Evolutionary conservation across 2,113 vertebrate genomes (phyloP).

Genomic region (Megalops atlanticus): DNA sequence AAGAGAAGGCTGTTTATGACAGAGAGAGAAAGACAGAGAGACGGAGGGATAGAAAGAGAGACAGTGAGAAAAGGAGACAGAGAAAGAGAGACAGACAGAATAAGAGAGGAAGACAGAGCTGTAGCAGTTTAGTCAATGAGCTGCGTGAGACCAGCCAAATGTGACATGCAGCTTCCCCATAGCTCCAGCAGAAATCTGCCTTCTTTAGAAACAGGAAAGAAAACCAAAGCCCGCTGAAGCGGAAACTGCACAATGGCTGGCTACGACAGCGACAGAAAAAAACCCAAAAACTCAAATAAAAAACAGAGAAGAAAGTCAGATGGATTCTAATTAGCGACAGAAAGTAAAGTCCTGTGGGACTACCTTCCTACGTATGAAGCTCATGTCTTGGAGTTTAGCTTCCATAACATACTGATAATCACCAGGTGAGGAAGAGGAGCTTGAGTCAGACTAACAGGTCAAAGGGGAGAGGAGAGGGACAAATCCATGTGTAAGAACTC

Average conservation of each 20-base stretch:
- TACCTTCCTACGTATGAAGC: constrained; percentile 98
- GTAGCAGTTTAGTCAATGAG: constrained; percentile 82
- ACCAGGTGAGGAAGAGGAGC: constrained; percentile 93
- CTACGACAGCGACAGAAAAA: constrained; percentile 80
- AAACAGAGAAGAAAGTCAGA: constrained; percentile 63
- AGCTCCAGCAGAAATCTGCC: constrained; percentile 83
- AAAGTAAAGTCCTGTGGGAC: constrained; percentile 87
- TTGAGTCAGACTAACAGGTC: constrained; percentile 90
- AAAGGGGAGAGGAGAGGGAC: constrained; percentile 89
- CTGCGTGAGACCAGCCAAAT: constrained; percentile 83
- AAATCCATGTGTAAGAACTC: constrained; percentile 85
- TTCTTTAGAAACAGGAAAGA: constrained; percentile 61
- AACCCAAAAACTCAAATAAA: constrained; percentile 48
- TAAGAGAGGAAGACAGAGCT: constrained; percentile 55
- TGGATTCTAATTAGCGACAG: constrained; percentile 84
- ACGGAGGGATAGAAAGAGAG: constrained; percentile 45
- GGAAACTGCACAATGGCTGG: constrained; percentile 79
- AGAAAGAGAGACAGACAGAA: constrained; percentile 36
- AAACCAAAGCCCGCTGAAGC: constrained; percentile 81
- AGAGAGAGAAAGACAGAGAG: constrained; percentile 68
- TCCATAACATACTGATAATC: constrained; percentile 98
- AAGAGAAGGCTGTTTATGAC: constrained; percentile 75
- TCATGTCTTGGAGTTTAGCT: constrained; percentile 98
- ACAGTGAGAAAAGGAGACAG: neutral
- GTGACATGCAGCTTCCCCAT: constrained; percentile 83